phyloP scores from a whole-genome alignment of 2,888 invertebrate species.

The Drosophila austrosaltans region DNA sequence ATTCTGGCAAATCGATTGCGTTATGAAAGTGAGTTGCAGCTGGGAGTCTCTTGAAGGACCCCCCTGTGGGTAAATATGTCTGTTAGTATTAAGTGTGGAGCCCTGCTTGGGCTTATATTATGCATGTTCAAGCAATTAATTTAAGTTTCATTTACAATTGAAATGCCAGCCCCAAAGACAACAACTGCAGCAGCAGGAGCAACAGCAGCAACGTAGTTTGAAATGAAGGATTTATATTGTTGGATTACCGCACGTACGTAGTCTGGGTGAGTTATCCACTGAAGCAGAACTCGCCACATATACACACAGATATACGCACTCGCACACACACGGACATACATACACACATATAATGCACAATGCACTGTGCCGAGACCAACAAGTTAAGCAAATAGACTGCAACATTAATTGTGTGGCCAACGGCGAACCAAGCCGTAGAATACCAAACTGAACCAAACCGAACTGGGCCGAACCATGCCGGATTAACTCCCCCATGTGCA shows the following conservation, averaged over 20 bases:
- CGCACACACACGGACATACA: constrained; percentile 28
- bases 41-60: constrained; percentile 24
- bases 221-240: constrained; percentile 73
- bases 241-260: constrained; percentile 72
- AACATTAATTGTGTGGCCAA: constrained; percentile 80
- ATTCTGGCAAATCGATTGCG: constrained; percentile 67
- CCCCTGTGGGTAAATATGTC: constrained; percentile 70
- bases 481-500: constrained; percentile 39
- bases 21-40: constrained; percentile 58
- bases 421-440: constrained; percentile 42
- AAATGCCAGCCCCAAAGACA: constrained; percentile 43
- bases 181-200: constrained; percentile 11
- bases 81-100: constrained; percentile 70
- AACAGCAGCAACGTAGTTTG: constrained; percentile 30
- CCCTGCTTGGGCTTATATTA: constrained; percentile 65
- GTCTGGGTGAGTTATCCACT: constrained; percentile 45
- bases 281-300: constrained; percentile 53
- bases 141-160: constrained; percentile 76
- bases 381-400: constrained; percentile 80
- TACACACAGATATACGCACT: constrained; percentile 34
- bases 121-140: constrained; percentile 77
- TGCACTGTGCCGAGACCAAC: constrained; percentile 57
- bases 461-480: neutral
- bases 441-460: constrained; percentile 12
- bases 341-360: constrained; percentile 33